Evolutionary conservation across 2,888 invertebrate species (phyloP).

Genomic region (Sylvicola cinctus): DNA sequence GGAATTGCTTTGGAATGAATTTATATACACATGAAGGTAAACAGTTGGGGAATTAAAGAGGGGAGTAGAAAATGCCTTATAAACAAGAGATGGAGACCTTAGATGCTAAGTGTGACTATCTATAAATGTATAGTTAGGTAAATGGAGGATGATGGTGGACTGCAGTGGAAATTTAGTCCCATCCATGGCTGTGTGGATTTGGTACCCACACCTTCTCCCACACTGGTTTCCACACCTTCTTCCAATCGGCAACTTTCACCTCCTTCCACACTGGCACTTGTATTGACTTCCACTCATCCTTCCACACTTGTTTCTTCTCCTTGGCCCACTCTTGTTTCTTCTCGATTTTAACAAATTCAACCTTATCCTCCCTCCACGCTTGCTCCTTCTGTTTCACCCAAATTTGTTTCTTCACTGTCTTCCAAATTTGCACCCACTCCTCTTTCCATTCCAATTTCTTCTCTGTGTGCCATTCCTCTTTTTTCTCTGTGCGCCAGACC

Average conservation of each 20-base stretch:
- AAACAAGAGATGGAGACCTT: no score
- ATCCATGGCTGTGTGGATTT: slow-evolving; percentile 31
- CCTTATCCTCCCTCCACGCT: slow-evolving; percentile 47
- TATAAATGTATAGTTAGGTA: no score
- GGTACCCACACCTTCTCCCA: slow-evolving; percentile 61
- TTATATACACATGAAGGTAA: no score
- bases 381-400: slow-evolving; percentile 42
- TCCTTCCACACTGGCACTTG: slow-evolving; percentile 49
- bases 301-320: slow-evolving; percentile 32
- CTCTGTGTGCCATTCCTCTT: slow-evolving; percentile 34
- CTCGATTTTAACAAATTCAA: slow-evolving; percentile 47
- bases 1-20: no score
- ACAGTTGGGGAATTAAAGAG: no score
- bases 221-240: slow-evolving; percentile 56
- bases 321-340: slow-evolving; percentile 42
- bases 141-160: no score
- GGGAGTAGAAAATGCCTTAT: no score
- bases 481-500: slow-evolving; percentile 51
- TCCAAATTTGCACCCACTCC: slow-evolving; percentile 47
- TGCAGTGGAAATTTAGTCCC: slow-evolving; percentile 6
- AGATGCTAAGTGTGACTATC: no score
- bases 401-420: slow-evolving; percentile 46
- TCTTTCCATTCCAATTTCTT: slow-evolving; percentile 36
- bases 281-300: slow-evolving; percentile 29
- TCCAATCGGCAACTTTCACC: slow-evolving; percentile 45